Conservation (phyloP, 2,888 invertebrate genomes). For the Rosalia funebris region DNA sequence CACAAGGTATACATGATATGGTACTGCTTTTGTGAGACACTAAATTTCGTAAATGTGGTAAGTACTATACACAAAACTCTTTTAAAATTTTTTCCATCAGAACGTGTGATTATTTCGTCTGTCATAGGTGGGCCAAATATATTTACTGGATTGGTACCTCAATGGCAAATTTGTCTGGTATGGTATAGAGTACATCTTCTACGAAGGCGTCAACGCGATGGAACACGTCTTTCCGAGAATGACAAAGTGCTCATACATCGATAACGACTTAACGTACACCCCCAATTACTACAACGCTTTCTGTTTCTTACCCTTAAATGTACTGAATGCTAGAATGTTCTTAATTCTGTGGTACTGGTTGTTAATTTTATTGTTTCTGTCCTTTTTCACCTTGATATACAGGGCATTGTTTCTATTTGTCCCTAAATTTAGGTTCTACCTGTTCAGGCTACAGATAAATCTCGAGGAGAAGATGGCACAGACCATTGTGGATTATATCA, state of each 20-base stretch:
- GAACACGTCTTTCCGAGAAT: constrained; percentile 75
- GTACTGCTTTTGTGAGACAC: constrained; percentile 76
- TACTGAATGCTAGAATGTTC: constrained; percentile 83
- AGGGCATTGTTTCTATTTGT: constrained; percentile 69
- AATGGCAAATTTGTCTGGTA: constrained; percentile 72
- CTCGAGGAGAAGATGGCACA: constrained; percentile 66
- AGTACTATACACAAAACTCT: too few species aligned
- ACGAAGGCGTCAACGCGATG: constrained; percentile 69
- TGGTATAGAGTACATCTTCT: constrained; percentile 66
- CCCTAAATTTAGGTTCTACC: constrained; percentile 69
- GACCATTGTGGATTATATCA: constrained; percentile 66
- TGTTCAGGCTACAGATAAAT: constrained; percentile 72
- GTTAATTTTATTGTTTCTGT: constrained; percentile 70
- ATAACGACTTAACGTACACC: constrained; percentile 71
- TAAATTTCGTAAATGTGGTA: constrained; percentile 80
- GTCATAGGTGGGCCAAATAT: constrained; percentile 77
- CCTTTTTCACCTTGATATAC: constrained; percentile 74
- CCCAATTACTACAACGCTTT: constrained; percentile 71
- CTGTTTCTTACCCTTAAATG: constrained; percentile 81
- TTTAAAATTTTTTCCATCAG: too few species aligned
- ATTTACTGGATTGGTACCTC: constrained; percentile 73
- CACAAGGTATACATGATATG: constrained; percentile 75
- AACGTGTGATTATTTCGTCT: too few species aligned
- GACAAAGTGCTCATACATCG: constrained; percentile 71
- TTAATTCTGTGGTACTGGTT: constrained; percentile 82